A percentile compares a stretch with the other conserved stretches of the same genome.
phyloP scores from a whole-genome alignment of 1,140 invertebrate species.

The Lutraria rhynchaena region DNA sequence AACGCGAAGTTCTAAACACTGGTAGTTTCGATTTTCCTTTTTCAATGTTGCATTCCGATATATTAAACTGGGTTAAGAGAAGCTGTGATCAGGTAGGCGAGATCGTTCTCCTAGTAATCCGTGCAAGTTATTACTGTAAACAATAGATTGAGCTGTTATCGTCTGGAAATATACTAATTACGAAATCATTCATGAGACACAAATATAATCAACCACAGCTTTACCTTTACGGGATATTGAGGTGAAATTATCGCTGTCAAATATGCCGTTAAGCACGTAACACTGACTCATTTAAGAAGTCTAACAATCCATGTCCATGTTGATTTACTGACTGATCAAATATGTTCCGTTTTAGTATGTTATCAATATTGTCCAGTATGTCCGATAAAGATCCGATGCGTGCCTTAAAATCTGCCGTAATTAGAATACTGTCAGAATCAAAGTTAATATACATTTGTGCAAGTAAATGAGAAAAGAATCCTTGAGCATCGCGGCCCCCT shows the following conservation, averaged over 20 bases:
- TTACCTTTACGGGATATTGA: constrained; percentile 27
- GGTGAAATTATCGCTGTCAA: constrained; percentile 22
- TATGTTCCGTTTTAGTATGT: neutral
- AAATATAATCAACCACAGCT: constrained; percentile 56
- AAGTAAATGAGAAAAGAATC: constrained; percentile 45
- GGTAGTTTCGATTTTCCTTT: neutral
- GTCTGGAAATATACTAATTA: constrained; percentile 6
- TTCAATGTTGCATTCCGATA: neutral
- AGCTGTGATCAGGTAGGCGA: constrained; percentile 44
- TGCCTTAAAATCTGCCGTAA: constrained; percentile 39
- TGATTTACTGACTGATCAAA: constrained; percentile 57
- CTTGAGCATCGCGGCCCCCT: constrained; percentile 51
- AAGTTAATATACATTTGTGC: constrained; percentile 31
- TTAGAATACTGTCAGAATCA: constrained; percentile 29
- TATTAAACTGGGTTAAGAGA: neutral
- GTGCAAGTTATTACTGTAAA: constrained; percentile 16
- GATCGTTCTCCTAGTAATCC: constrained; percentile 44
- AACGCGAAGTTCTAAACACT: neutral
- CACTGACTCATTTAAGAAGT: constrained; percentile 52
- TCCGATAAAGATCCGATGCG: constrained; percentile 25
- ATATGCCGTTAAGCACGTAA: constrained; percentile 44
- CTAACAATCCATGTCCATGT: constrained; percentile 49
- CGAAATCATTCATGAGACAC: constrained; percentile 41
- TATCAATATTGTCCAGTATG: constrained; percentile 4
- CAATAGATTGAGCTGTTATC: constrained; percentile 13